Evolutionary conservation across 2,888 invertebrate species (phyloP).

Genomic region (Coecobrya sp.): DNA sequence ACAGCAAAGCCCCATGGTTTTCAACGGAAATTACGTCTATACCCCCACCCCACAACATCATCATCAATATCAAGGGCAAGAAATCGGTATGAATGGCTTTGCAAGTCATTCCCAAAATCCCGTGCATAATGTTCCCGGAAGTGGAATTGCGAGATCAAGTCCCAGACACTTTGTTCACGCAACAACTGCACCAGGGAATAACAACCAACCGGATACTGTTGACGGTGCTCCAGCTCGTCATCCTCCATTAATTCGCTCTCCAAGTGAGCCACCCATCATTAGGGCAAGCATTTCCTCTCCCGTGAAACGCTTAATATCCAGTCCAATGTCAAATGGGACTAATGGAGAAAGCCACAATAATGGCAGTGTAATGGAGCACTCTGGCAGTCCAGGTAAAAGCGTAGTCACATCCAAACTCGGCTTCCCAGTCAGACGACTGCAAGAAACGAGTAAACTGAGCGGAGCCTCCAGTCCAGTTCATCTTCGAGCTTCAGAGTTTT

Average conservation of each 20-base stretch:
- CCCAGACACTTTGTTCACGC: conserved; percentile 59
- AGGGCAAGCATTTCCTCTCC: conserved; percentile 78
- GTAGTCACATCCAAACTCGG: conserved; percentile 85
- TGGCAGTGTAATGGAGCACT: neutral
- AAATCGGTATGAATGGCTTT: conserved; percentile 68
- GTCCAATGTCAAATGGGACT: conserved; percentile 79
- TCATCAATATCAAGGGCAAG: conserved; percentile 65
- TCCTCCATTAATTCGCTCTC: conserved; percentile 81
- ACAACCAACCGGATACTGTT: conserved; percentile 49
- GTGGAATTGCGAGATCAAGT: conserved; percentile 67
- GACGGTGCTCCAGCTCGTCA: conserved; percentile 60
- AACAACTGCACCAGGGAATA: neutral
- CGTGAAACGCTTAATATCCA: conserved; percentile 76
- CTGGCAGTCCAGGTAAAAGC: conserved; percentile 65
- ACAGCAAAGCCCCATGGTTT: conserved; percentile 73
- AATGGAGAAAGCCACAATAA: conserved; percentile 51
- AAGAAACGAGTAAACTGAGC: conserved; percentile 79
- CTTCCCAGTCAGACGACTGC: conserved; percentile 85
- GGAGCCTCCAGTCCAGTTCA: conserved; percentile 85
- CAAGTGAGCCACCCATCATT: conserved; percentile 85
- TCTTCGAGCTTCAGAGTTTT: conserved; percentile 86
- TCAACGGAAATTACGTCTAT: conserved; percentile 77
- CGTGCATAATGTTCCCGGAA: conserved; percentile 45
- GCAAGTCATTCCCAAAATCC: conserved; percentile 55
- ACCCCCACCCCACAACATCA: conserved; percentile 68